Conservation (phyloP, 2,888 invertebrate species). For the Microplitis deprimator region DNA sequence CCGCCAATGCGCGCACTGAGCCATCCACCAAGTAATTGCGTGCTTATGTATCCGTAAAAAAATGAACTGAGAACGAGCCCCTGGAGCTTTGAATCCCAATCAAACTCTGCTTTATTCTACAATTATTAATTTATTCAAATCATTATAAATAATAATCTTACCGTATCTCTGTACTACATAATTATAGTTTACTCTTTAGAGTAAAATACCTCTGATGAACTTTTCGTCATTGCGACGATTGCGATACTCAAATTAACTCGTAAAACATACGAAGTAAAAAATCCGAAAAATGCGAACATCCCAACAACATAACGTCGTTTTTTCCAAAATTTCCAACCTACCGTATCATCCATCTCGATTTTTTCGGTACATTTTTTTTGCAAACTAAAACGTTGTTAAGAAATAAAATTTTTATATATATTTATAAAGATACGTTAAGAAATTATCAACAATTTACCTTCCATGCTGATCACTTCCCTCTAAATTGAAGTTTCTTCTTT, state of each 20-base stretch:
- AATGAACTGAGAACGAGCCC: constrained; percentile 88
- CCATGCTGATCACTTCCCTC: too few relatives aligned
- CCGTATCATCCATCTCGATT: neutral
- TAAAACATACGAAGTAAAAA: constrained; percentile 87
- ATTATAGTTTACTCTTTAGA: neutral
- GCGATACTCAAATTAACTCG: constrained; percentile 94
- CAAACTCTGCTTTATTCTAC: constrained; percentile 75
- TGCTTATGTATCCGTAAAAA: constrained; percentile 90
- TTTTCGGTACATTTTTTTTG: neutral
- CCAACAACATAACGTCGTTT: constrained; percentile 83
- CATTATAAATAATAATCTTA: neutral
- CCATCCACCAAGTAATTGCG: constrained; percentile 88
- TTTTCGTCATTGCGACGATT: constrained; percentile 92
- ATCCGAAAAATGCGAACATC: constrained; percentile 85
- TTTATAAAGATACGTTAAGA: neutral
- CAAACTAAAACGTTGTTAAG: neutral
- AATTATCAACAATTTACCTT: too few relatives aligned
- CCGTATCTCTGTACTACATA: neutral
- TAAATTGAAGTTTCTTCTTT: too few relatives aligned
- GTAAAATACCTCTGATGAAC: constrained; percentile 71
- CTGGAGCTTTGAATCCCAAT: constrained; percentile 85
- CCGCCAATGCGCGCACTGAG: constrained; percentile 89
- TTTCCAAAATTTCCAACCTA: constrained; percentile 82
- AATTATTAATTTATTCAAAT: too few relatives aligned
- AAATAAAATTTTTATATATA: neutral